Conservation (phyloP, 2,797 vertebrate species). For the Gadopsis bispinosus region DNA sequence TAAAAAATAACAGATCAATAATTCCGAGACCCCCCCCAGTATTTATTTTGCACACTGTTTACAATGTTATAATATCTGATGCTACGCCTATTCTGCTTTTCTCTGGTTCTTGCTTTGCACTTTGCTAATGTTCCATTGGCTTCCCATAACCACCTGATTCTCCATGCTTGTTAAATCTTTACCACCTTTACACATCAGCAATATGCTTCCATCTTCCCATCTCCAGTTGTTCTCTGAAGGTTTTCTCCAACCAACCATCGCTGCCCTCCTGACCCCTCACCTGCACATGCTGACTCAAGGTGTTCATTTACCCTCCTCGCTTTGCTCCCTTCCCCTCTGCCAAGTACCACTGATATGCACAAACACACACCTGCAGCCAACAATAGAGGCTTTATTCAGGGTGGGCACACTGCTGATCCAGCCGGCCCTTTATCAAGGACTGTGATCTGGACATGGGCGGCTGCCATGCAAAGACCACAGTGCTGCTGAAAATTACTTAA, state of each 20-base stretch:
- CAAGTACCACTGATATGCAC: constrained; percentile 73
- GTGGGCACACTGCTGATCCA: constrained; percentile 66
- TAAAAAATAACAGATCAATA: too few species aligned
- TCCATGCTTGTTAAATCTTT: constrained; percentile 10
- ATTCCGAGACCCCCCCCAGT: too few species aligned
- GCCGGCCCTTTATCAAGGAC: constrained; percentile 54
- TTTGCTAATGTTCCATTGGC: background rate
- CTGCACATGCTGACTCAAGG: constrained; percentile 77
- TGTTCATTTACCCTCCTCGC: constrained; percentile 72
- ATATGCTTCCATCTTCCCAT: background rate
- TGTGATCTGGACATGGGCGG: constrained; percentile 64
- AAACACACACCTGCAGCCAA: constrained; percentile 81
- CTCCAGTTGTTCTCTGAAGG: constrained; percentile 22
- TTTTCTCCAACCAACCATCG: constrained; percentile 31
- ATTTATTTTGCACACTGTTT: too few species aligned
- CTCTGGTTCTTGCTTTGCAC: background rate
- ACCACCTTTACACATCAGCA: background rate
- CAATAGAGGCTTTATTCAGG: constrained; percentile 81
- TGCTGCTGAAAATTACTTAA: constrained; percentile 51
- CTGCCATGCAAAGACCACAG: constrained; percentile 56
- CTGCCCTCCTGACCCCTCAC: constrained; percentile 73
- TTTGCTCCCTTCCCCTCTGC: constrained; percentile 73
- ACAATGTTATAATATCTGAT: background rate
- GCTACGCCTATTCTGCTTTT: too few species aligned
- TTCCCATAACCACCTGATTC: background rate